Evolutionary conservation across 2,888 invertebrate species (phyloP).

Genomic region (Argyra leucocephala): DNA sequence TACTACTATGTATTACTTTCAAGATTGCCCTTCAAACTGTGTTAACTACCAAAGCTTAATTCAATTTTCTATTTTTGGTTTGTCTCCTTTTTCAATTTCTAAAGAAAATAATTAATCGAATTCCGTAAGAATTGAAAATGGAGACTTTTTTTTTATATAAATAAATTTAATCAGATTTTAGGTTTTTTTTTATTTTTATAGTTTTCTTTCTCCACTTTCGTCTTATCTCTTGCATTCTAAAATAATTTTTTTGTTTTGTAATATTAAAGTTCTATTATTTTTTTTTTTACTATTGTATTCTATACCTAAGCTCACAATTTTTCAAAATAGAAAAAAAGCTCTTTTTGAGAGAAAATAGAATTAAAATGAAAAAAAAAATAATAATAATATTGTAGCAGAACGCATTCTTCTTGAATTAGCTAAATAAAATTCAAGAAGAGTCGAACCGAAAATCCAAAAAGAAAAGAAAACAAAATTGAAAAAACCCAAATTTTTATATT

Average conservation of each 20-base stretch:
- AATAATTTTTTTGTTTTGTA: too few relatives aligned
- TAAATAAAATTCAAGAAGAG: not conserved
- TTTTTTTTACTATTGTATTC: not conserved
- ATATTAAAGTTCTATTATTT: too few relatives aligned
- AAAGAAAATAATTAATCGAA: constrained; percentile 6
- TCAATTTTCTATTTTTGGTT: not conserved
- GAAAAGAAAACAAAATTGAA: not conserved
- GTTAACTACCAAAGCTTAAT: too few relatives aligned
- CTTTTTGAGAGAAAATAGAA: too few relatives aligned
- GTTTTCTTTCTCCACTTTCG: not conserved
- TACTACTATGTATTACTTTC: too few relatives aligned
- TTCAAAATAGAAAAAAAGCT: too few relatives aligned
- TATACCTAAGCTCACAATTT: too few relatives aligned
- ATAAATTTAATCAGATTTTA: not conserved
- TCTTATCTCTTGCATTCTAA: too few relatives aligned
- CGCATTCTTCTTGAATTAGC: not conserved
- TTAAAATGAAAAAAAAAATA: not conserved
- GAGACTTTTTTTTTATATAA: not conserved
- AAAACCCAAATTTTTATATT: too few relatives aligned
- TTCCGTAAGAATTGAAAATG: not conserved
- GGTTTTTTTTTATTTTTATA: not conserved
- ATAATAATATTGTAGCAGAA: not conserved
- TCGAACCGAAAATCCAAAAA: not conserved
- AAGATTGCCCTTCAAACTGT: too few relatives aligned
- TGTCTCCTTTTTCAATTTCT: too few relatives aligned